phyloP scores from a whole-genome alignment of 2,888 invertebrate species.

The Microdon myrmicae region DNA sequence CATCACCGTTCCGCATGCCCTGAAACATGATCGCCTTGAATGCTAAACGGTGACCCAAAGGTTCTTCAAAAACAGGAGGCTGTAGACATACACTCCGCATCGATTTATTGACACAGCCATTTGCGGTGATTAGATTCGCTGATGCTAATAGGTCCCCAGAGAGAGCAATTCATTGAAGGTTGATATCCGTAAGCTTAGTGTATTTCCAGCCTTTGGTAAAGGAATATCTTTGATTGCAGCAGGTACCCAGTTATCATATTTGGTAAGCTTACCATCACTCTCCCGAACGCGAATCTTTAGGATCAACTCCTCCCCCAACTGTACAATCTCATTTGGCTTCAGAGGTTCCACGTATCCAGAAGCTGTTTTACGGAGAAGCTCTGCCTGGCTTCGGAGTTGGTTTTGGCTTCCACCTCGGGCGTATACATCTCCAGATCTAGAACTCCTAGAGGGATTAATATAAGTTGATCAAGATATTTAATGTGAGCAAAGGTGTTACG shows the following conservation, averaged over 20 bases:
- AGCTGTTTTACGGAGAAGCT: slow-evolving; percentile 67
- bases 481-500: slow-evolving; percentile 38
- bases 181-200: slow-evolving; percentile 70
- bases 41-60: slow-evolving; percentile 66
- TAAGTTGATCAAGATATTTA: background rate
- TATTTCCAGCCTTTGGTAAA: slow-evolving; percentile 65
- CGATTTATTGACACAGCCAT: slow-evolving; percentile 68
- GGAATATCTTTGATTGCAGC: background rate
- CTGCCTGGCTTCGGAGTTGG: slow-evolving; percentile 69
- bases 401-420: slow-evolving; percentile 70
- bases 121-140: slow-evolving; percentile 65
- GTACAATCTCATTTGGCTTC: slow-evolving; percentile 69
- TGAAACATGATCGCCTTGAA: slow-evolving; percentile 72
- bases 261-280: slow-evolving; percentile 68
- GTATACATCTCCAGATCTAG: slow-evolving; percentile 64
- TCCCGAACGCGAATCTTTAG: slow-evolving; percentile 69
- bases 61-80: slow-evolving; percentile 65
- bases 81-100: slow-evolving; percentile 68
- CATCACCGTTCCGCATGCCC: slow-evolving; percentile 71
- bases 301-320: slow-evolving; percentile 71
- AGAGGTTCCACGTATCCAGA: slow-evolving; percentile 69
- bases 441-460: slow-evolving; percentile 56
- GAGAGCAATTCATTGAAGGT: slow-evolving; percentile 63
- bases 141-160: slow-evolving; percentile 61
- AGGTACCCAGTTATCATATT: background rate